Conservation (phyloP, 2,888 invertebrate genomes). For the Conchocele bisecta region DNA sequence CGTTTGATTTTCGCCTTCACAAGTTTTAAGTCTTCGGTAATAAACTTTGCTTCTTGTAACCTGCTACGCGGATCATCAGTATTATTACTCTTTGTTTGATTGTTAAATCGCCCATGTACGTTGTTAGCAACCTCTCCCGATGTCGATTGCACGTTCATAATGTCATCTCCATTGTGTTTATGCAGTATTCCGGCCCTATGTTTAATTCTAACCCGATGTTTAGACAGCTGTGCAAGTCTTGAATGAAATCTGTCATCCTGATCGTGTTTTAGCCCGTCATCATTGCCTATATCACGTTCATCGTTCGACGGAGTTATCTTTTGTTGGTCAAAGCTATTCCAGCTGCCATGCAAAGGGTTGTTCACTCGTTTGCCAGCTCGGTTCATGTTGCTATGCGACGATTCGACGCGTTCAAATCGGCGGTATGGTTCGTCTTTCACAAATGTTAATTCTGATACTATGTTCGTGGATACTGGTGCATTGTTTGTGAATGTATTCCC, state of each 20-base stretch:
- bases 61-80: conserved; percentile 13
- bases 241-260: neutral
- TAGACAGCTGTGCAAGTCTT: neutral
- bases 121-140: neutral
- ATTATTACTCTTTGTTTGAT: neutral
- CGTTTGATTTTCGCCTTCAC: too few species aligned
- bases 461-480: too few species aligned
- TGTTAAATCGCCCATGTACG: conserved; percentile 3
- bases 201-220: neutral
- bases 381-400: conserved; percentile 22
- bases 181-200: neutral
- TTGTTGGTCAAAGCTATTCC: too few species aligned
- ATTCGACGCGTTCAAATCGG: conserved; percentile 21
- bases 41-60: conserved; percentile 30
- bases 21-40: conserved; percentile 41
- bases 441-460: conserved; percentile 25
- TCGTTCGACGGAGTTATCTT: neutral
- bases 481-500: too few species aligned
- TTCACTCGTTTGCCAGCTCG: conserved; percentile 23
- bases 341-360: too few species aligned
- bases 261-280: neutral
- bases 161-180: neutral
- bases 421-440: conserved; percentile 20
- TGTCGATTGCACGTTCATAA: neutral
- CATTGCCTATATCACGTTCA: neutral